phyloP scores from a whole-genome alignment of 2,113 vertebrate species.

The Bungarus multicinctus region DNA sequence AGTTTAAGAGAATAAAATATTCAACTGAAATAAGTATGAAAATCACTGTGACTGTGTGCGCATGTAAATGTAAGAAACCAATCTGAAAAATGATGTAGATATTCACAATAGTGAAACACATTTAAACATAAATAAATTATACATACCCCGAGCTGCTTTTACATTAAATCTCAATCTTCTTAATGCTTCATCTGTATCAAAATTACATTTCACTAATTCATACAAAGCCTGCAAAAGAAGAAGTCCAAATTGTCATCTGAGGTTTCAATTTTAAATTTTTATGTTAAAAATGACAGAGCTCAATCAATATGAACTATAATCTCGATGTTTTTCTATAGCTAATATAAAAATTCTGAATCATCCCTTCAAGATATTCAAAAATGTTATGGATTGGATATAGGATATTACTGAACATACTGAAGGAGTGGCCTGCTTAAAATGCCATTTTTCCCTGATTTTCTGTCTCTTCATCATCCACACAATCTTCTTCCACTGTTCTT shows the following conservation, averaged over 20 bases:
- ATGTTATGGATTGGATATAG: neutral
- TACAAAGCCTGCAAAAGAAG: conserved; percentile 84
- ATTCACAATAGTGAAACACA: neutral
- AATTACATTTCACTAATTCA: conserved; percentile 95
- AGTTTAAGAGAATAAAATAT: neutral
- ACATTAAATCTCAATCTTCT: conserved; percentile 90
- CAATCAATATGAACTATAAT: too few species aligned
- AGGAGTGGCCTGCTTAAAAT: neutral
- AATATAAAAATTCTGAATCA: neutral
- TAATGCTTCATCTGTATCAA: conserved; percentile 92
- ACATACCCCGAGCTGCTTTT: conserved; percentile 91
- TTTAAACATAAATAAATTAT: neutral
- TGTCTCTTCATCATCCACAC: neutral
- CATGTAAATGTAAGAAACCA: neutral
- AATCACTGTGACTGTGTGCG: neutral
- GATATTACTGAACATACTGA: neutral
- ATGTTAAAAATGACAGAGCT: neutral
- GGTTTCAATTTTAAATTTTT: neutral
- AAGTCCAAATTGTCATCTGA: neutral
- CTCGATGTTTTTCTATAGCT: neutral
- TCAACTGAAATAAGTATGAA: neutral
- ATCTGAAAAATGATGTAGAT: neutral
- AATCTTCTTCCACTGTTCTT: neutral
- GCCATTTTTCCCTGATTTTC: neutral
- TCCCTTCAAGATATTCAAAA: neutral